Evolutionary conservation across 2,888 invertebrate genomes (phyloP).

Genomic region (Xestoiulus laeticollis): DNA sequence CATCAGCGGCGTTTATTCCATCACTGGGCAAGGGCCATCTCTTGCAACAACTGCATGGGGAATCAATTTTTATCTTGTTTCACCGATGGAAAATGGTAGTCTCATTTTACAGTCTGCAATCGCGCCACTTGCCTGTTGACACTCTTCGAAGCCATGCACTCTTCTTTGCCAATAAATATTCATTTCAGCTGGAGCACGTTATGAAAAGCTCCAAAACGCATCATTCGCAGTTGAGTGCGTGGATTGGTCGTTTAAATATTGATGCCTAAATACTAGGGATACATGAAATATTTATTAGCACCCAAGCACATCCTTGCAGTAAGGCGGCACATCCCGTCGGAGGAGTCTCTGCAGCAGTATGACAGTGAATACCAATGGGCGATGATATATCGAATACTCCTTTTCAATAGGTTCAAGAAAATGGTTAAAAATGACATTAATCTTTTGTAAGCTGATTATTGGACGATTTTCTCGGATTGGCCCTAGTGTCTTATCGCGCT

Average conservation of each 20-base stretch:
- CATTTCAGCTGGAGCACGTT: not conserved
- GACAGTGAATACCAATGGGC: not conserved
- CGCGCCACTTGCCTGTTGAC: not conserved
- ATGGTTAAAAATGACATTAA: not conserved
- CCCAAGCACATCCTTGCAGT: not conserved
- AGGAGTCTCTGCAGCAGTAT: no score
- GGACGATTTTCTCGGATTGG: not conserved
- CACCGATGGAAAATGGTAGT: no score
- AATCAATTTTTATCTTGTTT: not conserved
- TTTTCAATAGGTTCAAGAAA: not conserved
- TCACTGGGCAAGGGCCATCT: not conserved
- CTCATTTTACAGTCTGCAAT: no score
- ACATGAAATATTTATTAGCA: slow-evolving; percentile 4
- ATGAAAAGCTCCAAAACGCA: not conserved
- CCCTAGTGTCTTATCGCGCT: no score
- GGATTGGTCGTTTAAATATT: slow-evolving; percentile 15
- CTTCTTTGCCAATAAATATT: not conserved
- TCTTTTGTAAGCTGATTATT: not conserved
- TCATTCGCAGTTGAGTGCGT: slow-evolving; percentile 20
- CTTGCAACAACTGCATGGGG: not conserved
- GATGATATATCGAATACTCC: not conserved
- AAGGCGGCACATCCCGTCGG: not conserved
- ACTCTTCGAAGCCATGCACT: not conserved
- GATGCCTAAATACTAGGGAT: not conserved
- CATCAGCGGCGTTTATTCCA: not conserved